Conservation (phyloP, 2,797 vertebrate genomes). For the Okamejei kenojei region DNA sequence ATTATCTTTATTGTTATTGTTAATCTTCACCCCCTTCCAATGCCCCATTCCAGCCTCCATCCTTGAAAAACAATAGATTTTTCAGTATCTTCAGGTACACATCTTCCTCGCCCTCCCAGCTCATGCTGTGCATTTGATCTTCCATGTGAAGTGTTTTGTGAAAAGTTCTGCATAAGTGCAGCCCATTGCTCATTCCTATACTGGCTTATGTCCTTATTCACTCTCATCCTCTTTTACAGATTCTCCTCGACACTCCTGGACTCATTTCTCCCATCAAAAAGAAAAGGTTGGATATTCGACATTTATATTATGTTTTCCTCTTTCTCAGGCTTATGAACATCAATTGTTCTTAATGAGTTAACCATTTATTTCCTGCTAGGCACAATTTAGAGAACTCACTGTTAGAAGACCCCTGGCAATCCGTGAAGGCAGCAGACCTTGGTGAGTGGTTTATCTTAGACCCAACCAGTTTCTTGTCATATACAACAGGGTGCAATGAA, state of each 20-base stretch:
- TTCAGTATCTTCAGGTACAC: neutral
- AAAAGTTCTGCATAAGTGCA: neutral
- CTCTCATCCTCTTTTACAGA: slow-evolving; percentile 55
- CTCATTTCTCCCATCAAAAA: slow-evolving; percentile 69
- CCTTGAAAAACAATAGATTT: neutral
- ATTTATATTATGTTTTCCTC: neutral
- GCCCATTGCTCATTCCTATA: neutral
- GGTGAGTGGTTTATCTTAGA: slow-evolving; percentile 53
- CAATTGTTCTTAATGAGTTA: neutral
- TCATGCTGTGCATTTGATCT: neutral
- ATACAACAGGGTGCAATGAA: no score
- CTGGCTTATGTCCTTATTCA: neutral
- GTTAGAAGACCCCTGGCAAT: slow-evolving; percentile 75
- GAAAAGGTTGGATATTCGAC: slow-evolving; percentile 64
- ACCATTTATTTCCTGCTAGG: slow-evolving; percentile 54
- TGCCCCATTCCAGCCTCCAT: neutral
- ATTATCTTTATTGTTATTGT: no score
- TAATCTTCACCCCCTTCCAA: neutral
- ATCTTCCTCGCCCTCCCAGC: neutral
- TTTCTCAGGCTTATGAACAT: neutral
- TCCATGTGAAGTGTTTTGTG: neutral
- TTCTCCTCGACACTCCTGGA: slow-evolving; percentile 89
- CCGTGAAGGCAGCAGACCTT: slow-evolving; percentile 74
- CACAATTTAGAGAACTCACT: slow-evolving; percentile 78
- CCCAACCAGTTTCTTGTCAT: neutral